phyloP scores from a whole-genome alignment of 1,140 invertebrate species.

The Lineus longissimus region DNA sequence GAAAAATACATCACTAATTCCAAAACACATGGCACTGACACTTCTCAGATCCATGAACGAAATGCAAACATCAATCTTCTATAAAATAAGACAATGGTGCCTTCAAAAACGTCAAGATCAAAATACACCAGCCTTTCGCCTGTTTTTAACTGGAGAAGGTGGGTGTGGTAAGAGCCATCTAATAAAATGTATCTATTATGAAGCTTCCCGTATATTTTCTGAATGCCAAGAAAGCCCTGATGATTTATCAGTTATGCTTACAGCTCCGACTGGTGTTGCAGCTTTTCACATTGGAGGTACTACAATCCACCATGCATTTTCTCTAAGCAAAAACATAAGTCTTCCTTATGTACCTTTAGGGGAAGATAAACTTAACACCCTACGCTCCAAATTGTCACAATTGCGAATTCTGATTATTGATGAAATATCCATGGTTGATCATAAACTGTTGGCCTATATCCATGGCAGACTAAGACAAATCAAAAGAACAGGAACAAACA shows the following conservation, averaged over 20 bases:
- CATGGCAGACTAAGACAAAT: slow-evolving; percentile 21
- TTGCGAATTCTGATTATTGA: slow-evolving; percentile 2
- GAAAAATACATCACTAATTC: not conserved
- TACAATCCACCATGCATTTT: slow-evolving; percentile 12
- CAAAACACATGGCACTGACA: not conserved
- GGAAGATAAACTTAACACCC: not conserved
- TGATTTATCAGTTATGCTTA: slow-evolving; percentile 14
- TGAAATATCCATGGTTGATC: slow-evolving; percentile 24
- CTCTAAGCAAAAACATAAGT: not conserved
- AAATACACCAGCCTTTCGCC: slow-evolving; percentile 16
- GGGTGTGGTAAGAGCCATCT: slow-evolving; percentile 22
- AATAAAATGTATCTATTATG: slow-evolving; percentile 17
- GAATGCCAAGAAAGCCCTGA: slow-evolving; percentile 13
- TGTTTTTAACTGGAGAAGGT: slow-evolving; percentile 25
- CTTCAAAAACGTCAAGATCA: not conserved
- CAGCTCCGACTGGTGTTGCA: slow-evolving; percentile 21
- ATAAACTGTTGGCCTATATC: slow-evolving; percentile 15
- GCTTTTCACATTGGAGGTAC: slow-evolving; percentile 19
- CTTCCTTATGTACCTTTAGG: not conserved
- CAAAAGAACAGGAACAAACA: not conserved
- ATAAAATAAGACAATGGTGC: not conserved
- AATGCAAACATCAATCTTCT: not conserved
- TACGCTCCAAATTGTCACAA: slow-evolving; percentile 2
- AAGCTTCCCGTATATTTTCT: slow-evolving; percentile 15
- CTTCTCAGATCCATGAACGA: not conserved